Base-by-base conservation (phyloP, 2,888 invertebrate species). In the Dynastes tityus region DNA sequence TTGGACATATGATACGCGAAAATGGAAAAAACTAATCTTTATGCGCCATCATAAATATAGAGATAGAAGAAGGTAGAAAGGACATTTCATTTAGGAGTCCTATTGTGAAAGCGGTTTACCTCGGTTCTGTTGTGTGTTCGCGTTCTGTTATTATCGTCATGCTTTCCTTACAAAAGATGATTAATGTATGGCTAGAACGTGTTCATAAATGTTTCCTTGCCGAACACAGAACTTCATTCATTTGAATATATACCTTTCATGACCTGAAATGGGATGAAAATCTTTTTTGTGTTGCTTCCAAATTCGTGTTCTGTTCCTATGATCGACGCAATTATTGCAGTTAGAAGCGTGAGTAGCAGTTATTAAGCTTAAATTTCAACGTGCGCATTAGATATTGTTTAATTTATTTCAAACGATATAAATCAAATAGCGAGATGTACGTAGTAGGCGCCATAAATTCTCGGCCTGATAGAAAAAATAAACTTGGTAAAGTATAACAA, bases 121-220 rank as follows among this genome's bases (percentile, higher is more conserved):
- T 29, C 63, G 55, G 5, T 27, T 58, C 55, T 58, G 55, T 63
- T 32, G 63, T 63, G 63, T 63, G 29, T 29, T 63, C 29, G 63
- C 63, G 32, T 11, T 63, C 29, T n/a, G 27, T 29, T 63, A 63
- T 63, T 63, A 63, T 29, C 63, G 63, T 63, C 8, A 13, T 63
- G n/a, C 29, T 32, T 63, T 13, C 29, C 27, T 32, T 32, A 63
- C 63, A 63, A 63, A 63, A 63, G 63, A 63, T 63, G 63, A 63
- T 63, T 63, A 63, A 63, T 63, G 63, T 63, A 63, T 22, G 63
- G 32, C 32, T 63, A 63, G 32, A 63, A 32, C 63, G 63, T 63
- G 29, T 63, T 63, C 32, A 63, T 63, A 63, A 63, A 29, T 27
- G 63, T 63, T 29, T 29, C 27, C 13, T 32, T 32, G 63, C 32